Evolutionary conservation across 2,113 vertebrate species (phyloP).

Genomic region (Spea multiplicata): DNA sequence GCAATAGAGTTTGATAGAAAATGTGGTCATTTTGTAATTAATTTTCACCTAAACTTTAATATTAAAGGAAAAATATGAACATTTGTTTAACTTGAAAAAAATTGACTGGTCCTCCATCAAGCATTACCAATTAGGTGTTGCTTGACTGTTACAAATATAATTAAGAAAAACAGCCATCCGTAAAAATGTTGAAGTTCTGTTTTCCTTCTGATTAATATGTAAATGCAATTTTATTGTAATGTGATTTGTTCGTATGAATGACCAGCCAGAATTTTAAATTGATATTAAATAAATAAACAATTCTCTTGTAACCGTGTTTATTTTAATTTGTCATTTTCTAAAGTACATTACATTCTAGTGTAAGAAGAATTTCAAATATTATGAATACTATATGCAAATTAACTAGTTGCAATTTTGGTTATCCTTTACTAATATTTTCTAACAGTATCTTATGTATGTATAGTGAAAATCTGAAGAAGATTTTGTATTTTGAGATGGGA

Average conservation of each 20-base stretch:
- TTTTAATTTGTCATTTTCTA: slow-evolving; percentile 39
- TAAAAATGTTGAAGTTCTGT: slow-evolving; percentile 68
- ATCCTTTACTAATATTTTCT: no score
- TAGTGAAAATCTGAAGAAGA: no score
- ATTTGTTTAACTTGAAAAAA: slow-evolving; percentile 71
- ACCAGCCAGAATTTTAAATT: slow-evolving; percentile 45
- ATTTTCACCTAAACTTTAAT: slow-evolving; percentile 70
- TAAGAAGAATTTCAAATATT: slow-evolving; percentile 35
- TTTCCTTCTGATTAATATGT: slow-evolving; percentile 53
- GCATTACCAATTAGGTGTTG: slow-evolving; percentile 78
- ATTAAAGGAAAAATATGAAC: slow-evolving; percentile 75
- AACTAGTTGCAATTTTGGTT: slow-evolving; percentile 6
- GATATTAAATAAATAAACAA: slow-evolving; percentile 47
- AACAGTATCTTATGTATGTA: no score
- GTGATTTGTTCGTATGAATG: slow-evolving; percentile 56
- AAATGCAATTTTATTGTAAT: slow-evolving; percentile 59
- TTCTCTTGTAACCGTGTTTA: slow-evolving; percentile 38
- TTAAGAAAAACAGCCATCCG: slow-evolving; percentile 79
- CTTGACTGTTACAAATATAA: slow-evolving; percentile 71
- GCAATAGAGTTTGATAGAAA: slow-evolving; percentile 18
- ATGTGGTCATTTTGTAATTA: slow-evolving; percentile 61
- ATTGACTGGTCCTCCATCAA: slow-evolving; percentile 59
- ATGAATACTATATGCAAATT: slow-evolving; percentile 23
- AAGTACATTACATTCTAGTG: slow-evolving; percentile 33
- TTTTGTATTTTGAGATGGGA: no score